Base-by-base conservation (phyloP, 1,140 invertebrate genomes). In the Drosophila asahinai region DNA sequence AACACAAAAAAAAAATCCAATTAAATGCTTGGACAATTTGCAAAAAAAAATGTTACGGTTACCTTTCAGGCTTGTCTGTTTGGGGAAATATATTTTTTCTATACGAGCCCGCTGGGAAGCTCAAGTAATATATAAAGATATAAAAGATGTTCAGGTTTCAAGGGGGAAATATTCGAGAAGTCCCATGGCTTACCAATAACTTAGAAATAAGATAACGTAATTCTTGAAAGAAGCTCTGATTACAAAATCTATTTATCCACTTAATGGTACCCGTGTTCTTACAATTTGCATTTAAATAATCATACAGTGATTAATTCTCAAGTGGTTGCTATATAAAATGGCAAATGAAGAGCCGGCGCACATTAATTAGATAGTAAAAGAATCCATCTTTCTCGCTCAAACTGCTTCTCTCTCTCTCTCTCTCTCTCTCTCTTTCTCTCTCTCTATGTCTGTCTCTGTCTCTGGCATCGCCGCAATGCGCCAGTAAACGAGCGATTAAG, bases 401-500 rank as follows among this genome's bases (percentile, higher is more conserved):
- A 45, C 33, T 14, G 5, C 8, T 33, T 14, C 11, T 15, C 45
- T 47, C 30, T 38, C 17, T 38, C 42, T 6, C 27, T 17, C 7
- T 47, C 1, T 15, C 45, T 45, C 30, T 22, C 22, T 17, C 7
- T 47, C 1, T 15, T 38, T 45, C 30, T 22, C 22, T 22, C 22
- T 22, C 22, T 25, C 22, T 30, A 14, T 38, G 33, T 4, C 27
- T 17, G 7, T 47, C 1, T 22, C 27, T 40, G 2, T 19, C 22
- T 22, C 25, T 5, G 22, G 33, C 22, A 64, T 73, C 27, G 57
- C 17, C 66, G 47, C 80, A 65, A 38, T 79, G 49, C 66, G 70
- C 67, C 77, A 83, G 71, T 77, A 87, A 89, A 80, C 75, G 83
- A 80, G 67, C 84, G 84, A 79, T 80, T 89, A 89, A 86, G 62